phyloP scores from a whole-genome alignment of 2,888 invertebrate species.

The Lumbricus terrestris region DNA sequence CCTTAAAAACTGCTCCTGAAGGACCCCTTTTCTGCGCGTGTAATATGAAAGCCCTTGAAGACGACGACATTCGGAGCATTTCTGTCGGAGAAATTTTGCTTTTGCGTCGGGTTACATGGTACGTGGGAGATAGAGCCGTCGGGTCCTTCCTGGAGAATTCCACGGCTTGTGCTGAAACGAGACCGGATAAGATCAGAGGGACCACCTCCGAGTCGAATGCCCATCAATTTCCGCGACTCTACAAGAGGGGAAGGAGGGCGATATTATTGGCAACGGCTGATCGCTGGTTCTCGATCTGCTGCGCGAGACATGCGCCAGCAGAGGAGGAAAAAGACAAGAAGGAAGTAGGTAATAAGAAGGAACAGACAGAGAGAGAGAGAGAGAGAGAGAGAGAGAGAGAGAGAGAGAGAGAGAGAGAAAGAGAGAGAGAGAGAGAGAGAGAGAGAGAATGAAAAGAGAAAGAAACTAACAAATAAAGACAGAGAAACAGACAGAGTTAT shows the following conservation, averaged over 20 bases:
- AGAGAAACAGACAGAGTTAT: not conserved
- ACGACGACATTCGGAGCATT: not conserved
- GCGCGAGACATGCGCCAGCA: not conserved
- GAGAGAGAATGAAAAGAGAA: not conserved
- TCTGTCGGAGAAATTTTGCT: not conserved
- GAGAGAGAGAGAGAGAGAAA: not conserved
- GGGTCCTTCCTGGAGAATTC: not conserved
- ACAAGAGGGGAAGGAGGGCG: not conserved
- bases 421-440: not conserved
- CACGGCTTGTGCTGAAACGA: not conserved
- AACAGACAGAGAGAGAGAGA: not conserved
- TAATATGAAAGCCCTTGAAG: not conserved
- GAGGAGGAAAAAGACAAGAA: not conserved
- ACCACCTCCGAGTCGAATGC: not conserved
- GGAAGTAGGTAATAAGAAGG: not conserved
- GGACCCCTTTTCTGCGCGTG: not conserved
- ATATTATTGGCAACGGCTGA: constrained; percentile 6
- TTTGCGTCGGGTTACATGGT: not conserved
- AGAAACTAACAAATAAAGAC: not conserved
- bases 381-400: not conserved
- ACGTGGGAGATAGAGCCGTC: not conserved
- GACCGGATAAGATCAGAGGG: not conserved
- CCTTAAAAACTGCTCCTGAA: not conserved
- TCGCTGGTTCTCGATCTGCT: not conserved
- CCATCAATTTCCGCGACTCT: not conserved